Evolutionary conservation across 1,140 invertebrate species (phyloP), one percentile per base, ranked within the genome.

Genomic region (Acromyrmex heyeri): DNA sequence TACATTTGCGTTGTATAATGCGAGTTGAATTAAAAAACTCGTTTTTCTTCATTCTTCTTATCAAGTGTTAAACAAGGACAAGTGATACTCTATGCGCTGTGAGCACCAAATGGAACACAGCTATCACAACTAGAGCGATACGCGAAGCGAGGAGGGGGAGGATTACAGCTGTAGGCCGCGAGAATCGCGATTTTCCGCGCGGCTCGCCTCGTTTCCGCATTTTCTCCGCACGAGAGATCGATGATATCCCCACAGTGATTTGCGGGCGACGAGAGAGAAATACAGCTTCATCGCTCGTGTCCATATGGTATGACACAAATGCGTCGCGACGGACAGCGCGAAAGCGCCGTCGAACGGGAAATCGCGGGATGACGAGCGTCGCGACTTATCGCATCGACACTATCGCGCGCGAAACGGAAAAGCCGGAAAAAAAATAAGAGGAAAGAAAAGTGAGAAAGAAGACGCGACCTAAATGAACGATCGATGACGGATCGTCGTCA

Each of bases 271-370:
- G 30, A 24, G n/a, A 57, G 30, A 76, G 7, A 59, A 24, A 59
- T 3, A n/a, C 1, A 21, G 18, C 2, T 16, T 12, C 7, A 8
- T 21, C 30, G 6, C 27, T 65, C 8, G 30, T 18, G 10, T 76
- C 55, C 73, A 55, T 76, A 76, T 76, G 73, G 73, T 14, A 44
- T 10, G n/a, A 59, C 72, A 16, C n/a, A 8, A 44, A 2, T 5
- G 65, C 38, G 4, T 38, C 18, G 18, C 3, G 64, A 65, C 14
- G 12, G 30, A 34, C 34, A 4, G 3, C 30, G 18, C 61, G 27
- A 18, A 18, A 38, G 30, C 16, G 30, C 3, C 18, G 18, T 65
- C 30, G 62, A 34, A 65, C 30, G 18, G 18, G 7, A n/a, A 21
- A 1, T 67, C 10, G 27, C 21, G 34, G 27, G 24, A 44, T 7